Conservation (phyloP, 2,113 vertebrate genomes). For the Paralichthys olivaceus region DNA sequence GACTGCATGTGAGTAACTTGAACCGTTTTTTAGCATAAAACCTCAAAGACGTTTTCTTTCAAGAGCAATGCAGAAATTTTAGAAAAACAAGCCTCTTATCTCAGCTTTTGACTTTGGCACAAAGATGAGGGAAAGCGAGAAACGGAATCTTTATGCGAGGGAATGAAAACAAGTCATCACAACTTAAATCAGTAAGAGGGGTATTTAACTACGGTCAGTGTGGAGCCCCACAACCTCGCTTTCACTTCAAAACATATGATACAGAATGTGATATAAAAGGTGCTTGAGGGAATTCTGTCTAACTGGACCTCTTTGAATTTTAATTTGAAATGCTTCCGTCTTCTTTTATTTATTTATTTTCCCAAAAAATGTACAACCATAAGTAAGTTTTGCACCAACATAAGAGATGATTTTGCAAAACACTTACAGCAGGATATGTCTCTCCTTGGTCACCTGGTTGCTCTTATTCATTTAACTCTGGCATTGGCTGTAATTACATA, state of each 20-base stretch:
- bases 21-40: neutral
- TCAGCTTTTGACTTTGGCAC: neutral
- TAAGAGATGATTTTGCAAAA: too few relatives aligned
- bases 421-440: too few relatives aligned
- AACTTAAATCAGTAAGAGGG: neutral
- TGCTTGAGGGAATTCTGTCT: too few relatives aligned
- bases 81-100: neutral
- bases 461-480: neutral
- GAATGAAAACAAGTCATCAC: conserved; percentile 6
- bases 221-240: neutral
- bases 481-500: neutral
- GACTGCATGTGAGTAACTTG: conserved; percentile 9
- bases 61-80: neutral
- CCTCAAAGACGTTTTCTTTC: neutral
- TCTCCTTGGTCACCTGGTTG: neutral
- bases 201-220: neutral
- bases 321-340: too few relatives aligned
- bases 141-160: neutral
- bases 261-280: neutral
- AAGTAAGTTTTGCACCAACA: too few relatives aligned
- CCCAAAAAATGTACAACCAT: too few relatives aligned
- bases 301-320: too few relatives aligned
- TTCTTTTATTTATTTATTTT: too few relatives aligned
- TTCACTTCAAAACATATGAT: neutral
- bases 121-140: neutral